Evolutionary conservation across 2,888 invertebrate species (phyloP).

Genomic region (Cephus pulcher): DNA sequence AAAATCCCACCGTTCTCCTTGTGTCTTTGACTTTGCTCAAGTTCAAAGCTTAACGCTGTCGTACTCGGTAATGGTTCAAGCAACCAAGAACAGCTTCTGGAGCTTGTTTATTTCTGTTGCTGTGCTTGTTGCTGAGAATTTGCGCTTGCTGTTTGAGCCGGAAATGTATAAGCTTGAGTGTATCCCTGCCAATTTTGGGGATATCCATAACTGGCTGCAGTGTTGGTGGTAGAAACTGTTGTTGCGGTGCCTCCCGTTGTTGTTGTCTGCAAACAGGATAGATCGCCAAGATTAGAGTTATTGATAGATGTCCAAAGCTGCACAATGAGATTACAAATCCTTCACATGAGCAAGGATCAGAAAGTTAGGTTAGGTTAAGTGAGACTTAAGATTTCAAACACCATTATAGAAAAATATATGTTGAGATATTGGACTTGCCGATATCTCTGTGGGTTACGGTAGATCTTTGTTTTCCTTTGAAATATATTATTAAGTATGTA

Average conservation of each 20-base stretch:
- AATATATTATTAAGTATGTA: slow-evolving; percentile 17
- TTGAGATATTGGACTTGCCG: no score
- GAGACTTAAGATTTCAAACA: not conserved
- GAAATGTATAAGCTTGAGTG: slow-evolving; percentile 38
- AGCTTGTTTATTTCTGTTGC: slow-evolving; percentile 32
- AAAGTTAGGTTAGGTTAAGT: slow-evolving; percentile 41
- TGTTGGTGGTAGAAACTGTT: slow-evolving; percentile 36
- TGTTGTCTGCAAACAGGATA: slow-evolving; percentile 35
- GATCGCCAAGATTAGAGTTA: not conserved
- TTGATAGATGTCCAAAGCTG: slow-evolving; percentile 4
- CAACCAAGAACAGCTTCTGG: not conserved
- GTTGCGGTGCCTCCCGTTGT: slow-evolving; percentile 39
- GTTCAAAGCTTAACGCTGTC: no score
- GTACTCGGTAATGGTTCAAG: slow-evolving; percentile 20
- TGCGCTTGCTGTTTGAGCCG: slow-evolving; percentile 39
- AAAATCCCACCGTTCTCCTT: no score
- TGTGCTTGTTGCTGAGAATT: slow-evolving; percentile 36
- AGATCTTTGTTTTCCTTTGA: slow-evolving; percentile 3
- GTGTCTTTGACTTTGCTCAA: no score
- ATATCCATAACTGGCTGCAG: slow-evolving; percentile 42
- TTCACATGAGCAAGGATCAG: slow-evolving; percentile 22
- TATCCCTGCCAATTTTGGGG: slow-evolving; percentile 47
- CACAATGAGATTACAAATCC: slow-evolving; percentile 14
- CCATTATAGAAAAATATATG: no score
- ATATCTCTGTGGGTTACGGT: not conserved